A percentile compares a stretch with the other conserved stretches of the same genome.
Conservation (phyloP, 2,888 invertebrate genomes). For the Trichogramma dendrolimi region DNA sequence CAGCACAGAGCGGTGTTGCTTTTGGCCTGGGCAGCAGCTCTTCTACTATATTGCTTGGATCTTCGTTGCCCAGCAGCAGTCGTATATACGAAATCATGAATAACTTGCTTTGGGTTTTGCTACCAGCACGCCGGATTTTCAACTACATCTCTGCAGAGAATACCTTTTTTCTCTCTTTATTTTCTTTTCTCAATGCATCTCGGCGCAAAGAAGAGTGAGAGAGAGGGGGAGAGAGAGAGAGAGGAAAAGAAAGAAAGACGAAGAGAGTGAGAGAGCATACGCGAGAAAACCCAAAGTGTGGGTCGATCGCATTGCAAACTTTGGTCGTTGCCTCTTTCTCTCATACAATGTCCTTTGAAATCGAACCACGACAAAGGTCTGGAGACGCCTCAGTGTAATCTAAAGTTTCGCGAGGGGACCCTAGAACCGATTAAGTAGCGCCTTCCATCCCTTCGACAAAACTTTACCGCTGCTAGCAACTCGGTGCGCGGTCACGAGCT, state of each 20-base stretch:
- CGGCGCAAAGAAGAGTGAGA: neutral
- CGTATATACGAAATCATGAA: no score
- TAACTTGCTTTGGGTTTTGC: no score
- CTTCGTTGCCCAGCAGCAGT: no score
- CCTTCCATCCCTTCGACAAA: constrained; percentile 4
- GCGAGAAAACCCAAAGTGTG: no score
- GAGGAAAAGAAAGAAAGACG: no score
- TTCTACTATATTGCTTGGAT: no score
- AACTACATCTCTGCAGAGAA: no score
- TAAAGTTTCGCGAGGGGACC: constrained; percentile 36
- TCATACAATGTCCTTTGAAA: constrained; percentile 46
- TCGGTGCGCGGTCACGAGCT: neutral
- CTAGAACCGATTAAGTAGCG: constrained; percentile 37
- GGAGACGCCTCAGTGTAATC: constrained; percentile 36
- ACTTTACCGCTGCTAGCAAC: neutral
- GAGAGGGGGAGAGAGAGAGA: neutral
- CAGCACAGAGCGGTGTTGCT: no score
- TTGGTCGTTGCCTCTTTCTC: constrained; percentile 22
- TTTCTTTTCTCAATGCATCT: constrained; percentile 4
- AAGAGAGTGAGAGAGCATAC: no score
- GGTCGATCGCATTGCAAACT: no score
- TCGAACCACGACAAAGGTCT: constrained; percentile 37
- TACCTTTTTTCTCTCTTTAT: neutral
- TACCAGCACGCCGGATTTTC: no score
- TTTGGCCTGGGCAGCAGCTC: no score